Base-by-base conservation (phyloP, 2,797 vertebrate species). In the Pangasius larnaudii region DNA sequence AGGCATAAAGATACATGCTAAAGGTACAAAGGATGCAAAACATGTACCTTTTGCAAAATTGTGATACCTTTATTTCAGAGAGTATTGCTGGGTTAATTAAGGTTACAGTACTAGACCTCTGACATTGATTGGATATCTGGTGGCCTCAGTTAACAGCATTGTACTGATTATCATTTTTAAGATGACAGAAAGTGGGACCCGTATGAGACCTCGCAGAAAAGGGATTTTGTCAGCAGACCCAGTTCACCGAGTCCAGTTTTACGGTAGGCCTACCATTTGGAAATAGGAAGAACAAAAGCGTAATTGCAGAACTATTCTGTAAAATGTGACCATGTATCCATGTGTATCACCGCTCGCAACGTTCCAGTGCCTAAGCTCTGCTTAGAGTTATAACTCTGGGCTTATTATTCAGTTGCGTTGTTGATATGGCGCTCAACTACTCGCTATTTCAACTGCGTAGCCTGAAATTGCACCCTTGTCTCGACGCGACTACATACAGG, bases 181-280 rank as follows among this genome's bases (percentile, higher is more conserved):
- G 94, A 93, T 91, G 89, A 93, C n/a, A 91, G 81, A 39, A 88
- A 77, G 86, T 96, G 96, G 95, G 94, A 97, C 90, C 94, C 95
- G 36, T 97, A 96, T 88, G 92, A 97, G 91, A 97, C 96, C 58
- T 96, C 95, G 5, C 92, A 94, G 88, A 95, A 81, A 93, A 95
- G 94, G 10, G 94, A 96, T 0, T 97, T 96, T 61, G 61, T 94
- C 2, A 91, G 92, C 75, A 94, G 92, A 83, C 91, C 87, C 56
- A 91, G 85, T 82, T 89, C 90, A 30, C 86, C 90, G 39, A 85
- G 92, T 56, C 88, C 92, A 61, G 86, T 89, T 83, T 86, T 93
- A 79, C 88, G 95, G 96, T 97, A 92, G 90, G 87, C 56, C 18
- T 46, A 30, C 9, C 7, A 30, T 75, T 83, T 51, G 30, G 39